Percentiles rank a stretch among this genome's conserved stretches.
Evolutionary conservation across 1,140 invertebrate species (phyloP).

Genomic region (Heliconius melpomene): DNA sequence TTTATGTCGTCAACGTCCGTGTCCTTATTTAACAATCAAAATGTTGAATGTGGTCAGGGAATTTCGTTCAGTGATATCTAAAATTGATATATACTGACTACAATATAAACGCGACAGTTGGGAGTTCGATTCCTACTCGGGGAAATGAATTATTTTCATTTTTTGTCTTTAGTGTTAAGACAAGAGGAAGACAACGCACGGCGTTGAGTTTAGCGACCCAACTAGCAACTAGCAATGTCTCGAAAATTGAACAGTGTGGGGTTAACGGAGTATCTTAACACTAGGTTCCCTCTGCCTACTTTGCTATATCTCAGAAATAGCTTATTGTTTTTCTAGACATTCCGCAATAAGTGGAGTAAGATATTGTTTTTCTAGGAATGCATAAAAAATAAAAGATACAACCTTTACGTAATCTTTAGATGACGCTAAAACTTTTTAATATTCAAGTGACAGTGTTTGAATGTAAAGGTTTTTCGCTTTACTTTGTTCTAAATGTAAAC

Average conservation of each 20-base stretch:
- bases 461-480: neutral
- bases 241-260: neutral
- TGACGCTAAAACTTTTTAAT: neutral
- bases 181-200: neutral
- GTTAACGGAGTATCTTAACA: neutral
- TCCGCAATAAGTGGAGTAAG: too few species aligned
- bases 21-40: neutral
- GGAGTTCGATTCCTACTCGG: too few species aligned
- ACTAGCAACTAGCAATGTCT: too few species aligned
- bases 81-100: too few species aligned
- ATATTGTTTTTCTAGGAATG: too few species aligned
- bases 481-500: neutral
- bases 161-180: neutral
- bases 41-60: neutral
- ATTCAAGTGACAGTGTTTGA: conserved; percentile 11
- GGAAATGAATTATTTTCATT: too few species aligned
- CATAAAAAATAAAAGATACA: too few species aligned
- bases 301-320: too few species aligned
- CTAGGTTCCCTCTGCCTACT: neutral
- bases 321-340: too few species aligned
- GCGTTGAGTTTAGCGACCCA: neutral
- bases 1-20: neutral
- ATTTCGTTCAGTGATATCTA: neutral
- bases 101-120: too few species aligned
- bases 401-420: too few species aligned